Evolutionary conservation across 2,888 invertebrate genomes (phyloP).

Genomic region (Drosophila picticornis): DNA sequence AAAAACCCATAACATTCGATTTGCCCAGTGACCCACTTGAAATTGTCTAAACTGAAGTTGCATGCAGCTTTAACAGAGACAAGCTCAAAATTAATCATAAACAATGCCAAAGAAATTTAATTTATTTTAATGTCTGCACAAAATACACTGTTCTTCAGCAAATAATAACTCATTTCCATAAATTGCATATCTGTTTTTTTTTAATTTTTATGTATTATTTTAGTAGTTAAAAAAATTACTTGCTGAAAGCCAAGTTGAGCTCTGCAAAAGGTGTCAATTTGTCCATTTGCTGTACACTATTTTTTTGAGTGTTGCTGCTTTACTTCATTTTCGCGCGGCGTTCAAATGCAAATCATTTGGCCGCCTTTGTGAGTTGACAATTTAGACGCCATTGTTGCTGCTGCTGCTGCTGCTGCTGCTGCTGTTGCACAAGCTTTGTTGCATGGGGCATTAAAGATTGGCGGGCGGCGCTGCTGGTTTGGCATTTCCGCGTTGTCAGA

Average conservation of each 20-base stretch:
- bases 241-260: neutral
- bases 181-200: neutral
- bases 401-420: slow-evolving; percentile 41
- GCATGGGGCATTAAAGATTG: slow-evolving; percentile 15
- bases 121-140: no score
- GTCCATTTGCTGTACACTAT: rapidly evolving
- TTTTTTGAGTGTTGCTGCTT: slow-evolving; percentile 31
- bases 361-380: slow-evolving; percentile 81
- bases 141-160: neutral
- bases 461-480: slow-evolving; percentile 20
- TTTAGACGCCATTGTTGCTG: slow-evolving; percentile 75
- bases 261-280: neutral
- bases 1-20: neutral
- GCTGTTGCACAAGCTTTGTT: slow-evolving; percentile 3
- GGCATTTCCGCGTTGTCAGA: slow-evolving; percentile 81
- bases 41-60: neutral
- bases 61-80: neutral
- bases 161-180: neutral
- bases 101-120: neutral
- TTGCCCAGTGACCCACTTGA: neutral
- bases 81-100: neutral
- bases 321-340: slow-evolving; percentile 75
- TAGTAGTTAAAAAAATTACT: neutral
- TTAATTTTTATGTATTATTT: neutral
- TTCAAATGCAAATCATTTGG: slow-evolving; percentile 81